phyloP scores from a whole-genome alignment of 2,888 invertebrate genomes.

The Polydrusus pterygomalis region DNA sequence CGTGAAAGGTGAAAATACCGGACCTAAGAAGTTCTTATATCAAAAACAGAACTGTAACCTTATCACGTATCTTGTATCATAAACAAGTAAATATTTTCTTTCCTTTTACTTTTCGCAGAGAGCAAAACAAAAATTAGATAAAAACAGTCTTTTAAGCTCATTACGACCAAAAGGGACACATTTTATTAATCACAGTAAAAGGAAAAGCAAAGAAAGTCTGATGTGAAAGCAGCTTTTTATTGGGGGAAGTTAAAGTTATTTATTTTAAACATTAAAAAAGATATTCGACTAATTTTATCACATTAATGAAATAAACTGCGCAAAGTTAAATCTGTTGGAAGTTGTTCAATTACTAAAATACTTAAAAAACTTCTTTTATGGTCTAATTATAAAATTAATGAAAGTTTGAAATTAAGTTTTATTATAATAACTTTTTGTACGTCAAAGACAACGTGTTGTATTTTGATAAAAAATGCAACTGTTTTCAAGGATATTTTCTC shows the following conservation, averaged over 20 bases:
- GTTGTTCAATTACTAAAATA: background rate
- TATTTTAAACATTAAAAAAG: background rate
- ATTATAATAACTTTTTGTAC: no score
- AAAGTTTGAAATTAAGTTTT: no score
- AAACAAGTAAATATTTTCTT: background rate
- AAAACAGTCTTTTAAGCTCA: background rate
- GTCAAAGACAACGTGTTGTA: no score
- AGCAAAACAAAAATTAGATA: slow-evolving; percentile 2
- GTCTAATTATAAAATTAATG: no score
- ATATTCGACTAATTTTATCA: background rate
- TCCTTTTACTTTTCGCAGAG: background rate
- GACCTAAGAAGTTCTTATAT: no score
- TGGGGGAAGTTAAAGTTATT: background rate
- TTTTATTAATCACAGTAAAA: slow-evolving; percentile 11
- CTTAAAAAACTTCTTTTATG: background rate
- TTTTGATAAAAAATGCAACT: no score
- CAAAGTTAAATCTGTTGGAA: background rate
- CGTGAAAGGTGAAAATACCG: no score
- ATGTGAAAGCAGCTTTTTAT: background rate
- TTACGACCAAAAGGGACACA: slow-evolving; percentile 2
- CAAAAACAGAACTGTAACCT: no score
- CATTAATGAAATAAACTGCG: background rate
- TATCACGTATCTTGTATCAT: background rate
- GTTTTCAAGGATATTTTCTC: no score
- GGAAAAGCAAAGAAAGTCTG: slow-evolving; percentile 1